Percentiles rank a stretch among this genome's conserved stretches.
phyloP scores from a whole-genome alignment of 2,888 invertebrate species.

The Drosophila barbarae region DNA sequence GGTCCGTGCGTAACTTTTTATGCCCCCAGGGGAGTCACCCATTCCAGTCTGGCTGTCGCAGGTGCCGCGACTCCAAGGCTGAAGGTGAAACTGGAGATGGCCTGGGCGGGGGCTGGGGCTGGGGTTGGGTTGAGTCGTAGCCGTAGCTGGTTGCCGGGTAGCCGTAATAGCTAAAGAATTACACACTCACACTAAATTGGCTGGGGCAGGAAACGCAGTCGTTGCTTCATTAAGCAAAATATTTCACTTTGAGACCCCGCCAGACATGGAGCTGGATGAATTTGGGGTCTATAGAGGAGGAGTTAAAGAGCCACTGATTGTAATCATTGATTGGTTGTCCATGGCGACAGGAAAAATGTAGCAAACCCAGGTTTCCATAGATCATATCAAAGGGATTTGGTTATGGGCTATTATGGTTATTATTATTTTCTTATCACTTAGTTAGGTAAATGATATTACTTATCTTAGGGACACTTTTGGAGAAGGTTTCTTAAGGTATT shows the following conservation, averaged over 20 bases:
- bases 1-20: slow-evolving; percentile 68
- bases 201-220: slow-evolving; percentile 77
- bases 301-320: slow-evolving; percentile 29
- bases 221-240: slow-evolving; percentile 77
- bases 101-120: not conserved
- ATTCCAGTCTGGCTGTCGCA: slow-evolving; percentile 53
- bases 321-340: slow-evolving; percentile 35
- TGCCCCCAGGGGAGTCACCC: slow-evolving; percentile 32
- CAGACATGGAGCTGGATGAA: slow-evolving; percentile 40
- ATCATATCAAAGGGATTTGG: slow-evolving; percentile 2
- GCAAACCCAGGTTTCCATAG: not conserved
- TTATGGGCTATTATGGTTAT: slow-evolving; percentile 1
- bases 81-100: slow-evolving; percentile 31
- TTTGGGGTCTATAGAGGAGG: not conserved
- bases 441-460: not conserved
- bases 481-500: not conserved
- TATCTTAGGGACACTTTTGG: not conserved
- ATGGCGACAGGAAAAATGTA: slow-evolving; percentile 6
- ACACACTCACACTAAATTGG: slow-evolving; percentile 79
- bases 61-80: slow-evolving; percentile 50
- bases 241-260: slow-evolving; percentile 58
- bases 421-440: slow-evolving; percentile 6
- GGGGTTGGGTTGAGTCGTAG: not conserved
- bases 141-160: slow-evolving; percentile 29
- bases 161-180: slow-evolving; percentile 78